Evolutionary conservation across 1,140 invertebrate species (phyloP).

Genomic region (Ctenoplectra terminalis): DNA sequence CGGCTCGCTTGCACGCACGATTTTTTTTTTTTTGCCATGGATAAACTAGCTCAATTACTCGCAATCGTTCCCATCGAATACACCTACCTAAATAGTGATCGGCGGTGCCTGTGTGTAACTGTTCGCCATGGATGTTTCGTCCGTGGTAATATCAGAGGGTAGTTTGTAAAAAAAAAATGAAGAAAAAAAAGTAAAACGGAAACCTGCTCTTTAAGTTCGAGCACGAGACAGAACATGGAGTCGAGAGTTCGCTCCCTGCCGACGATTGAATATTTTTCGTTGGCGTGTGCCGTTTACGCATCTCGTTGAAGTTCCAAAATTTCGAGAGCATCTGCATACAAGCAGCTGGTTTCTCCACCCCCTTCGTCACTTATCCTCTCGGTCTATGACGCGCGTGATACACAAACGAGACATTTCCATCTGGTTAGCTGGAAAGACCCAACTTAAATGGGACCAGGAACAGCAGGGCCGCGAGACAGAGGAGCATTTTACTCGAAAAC

Average conservation of each 20-base stretch:
- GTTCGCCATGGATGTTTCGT: not conserved
- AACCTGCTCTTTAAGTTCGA: too few species aligned
- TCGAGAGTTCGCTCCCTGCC: not conserved
- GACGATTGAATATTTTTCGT: not conserved
- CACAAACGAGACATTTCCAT: constrained; percentile 35
- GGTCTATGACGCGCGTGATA: constrained; percentile 1
- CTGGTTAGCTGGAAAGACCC: not conserved
- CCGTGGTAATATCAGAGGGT: not conserved
- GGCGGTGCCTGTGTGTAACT: not conserved
- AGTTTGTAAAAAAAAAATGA: not conserved
- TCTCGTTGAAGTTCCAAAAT: constrained; percentile 22
- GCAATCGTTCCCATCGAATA: constrained; percentile 8
- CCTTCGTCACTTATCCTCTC: constrained; percentile 39
- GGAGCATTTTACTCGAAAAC: not conserved
- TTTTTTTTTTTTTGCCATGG: constrained; percentile 43
- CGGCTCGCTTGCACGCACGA: constrained; percentile 26
- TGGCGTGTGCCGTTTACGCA: constrained; percentile 24
- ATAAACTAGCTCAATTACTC: constrained; percentile 55
- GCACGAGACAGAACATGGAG: too few species aligned
- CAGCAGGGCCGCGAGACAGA: not conserved
- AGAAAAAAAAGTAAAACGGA: too few species aligned
- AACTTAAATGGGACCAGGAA: not conserved
- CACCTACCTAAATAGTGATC: not conserved
- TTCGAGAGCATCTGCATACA: constrained; percentile 56
- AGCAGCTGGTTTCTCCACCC: constrained; percentile 48